Evolutionary conservation across 2,888 invertebrate species (phyloP).

Genomic region (Miltochrista miniata): DNA sequence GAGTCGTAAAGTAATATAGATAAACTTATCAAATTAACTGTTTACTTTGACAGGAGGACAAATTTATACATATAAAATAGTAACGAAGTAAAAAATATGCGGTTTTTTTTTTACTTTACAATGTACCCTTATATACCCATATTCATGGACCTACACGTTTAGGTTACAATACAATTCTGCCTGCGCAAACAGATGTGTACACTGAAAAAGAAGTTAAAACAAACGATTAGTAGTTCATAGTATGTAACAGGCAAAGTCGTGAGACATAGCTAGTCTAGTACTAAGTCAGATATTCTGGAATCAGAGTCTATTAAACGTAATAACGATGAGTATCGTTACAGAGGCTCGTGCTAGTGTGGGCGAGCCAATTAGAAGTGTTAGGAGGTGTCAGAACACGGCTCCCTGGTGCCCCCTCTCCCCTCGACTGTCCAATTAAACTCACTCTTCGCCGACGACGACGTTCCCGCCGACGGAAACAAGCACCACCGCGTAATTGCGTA

Average conservation of each 20-base stretch:
- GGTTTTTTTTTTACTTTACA: too few species aligned
- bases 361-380: constrained; percentile 79
- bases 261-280: background rate
- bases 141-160: too few species aligned
- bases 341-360: constrained; percentile 69
- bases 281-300: constrained; percentile 52
- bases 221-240: too few species aligned
- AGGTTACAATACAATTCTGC: too few species aligned
- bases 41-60: background rate
- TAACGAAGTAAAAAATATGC: too few species aligned
- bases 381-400: constrained; percentile 42
- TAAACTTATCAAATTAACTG: constrained; percentile 15
- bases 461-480: constrained; percentile 47
- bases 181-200: too few species aligned
- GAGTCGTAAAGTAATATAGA: constrained; percentile 4
- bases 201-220: too few species aligned
- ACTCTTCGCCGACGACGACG: constrained; percentile 49
- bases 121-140: too few species aligned
- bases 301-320: constrained; percentile 60
- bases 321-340: constrained; percentile 63
- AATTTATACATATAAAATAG: constrained; percentile 9
- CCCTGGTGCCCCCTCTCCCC: constrained; percentile 41
- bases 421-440: constrained; percentile 76
- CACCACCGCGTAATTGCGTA: constrained; percentile 75
- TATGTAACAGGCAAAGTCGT: too few species aligned